Conservation (phyloP, 1,140 invertebrate species). For the Calycopis cecrops region DNA sequence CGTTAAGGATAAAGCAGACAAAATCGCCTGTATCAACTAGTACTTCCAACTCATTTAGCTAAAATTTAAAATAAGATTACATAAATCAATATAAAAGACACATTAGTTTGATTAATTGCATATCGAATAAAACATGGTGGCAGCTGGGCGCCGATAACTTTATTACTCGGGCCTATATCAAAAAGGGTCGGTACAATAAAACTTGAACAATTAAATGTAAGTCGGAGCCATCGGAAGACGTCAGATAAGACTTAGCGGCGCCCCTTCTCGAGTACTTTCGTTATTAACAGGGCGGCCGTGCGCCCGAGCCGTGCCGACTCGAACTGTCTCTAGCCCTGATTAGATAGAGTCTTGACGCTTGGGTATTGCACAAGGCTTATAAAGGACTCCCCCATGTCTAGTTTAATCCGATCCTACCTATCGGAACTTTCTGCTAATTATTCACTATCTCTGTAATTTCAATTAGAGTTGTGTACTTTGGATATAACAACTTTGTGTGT, state of each 20-base stretch:
- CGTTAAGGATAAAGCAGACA: too few species aligned
- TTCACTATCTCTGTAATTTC: constrained; percentile 13
- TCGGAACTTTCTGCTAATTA: constrained; percentile 21
- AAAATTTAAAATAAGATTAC: too few species aligned
- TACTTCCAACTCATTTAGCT: too few species aligned
- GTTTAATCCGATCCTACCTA: constrained; percentile 21
- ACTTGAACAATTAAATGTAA: constrained; percentile 70
- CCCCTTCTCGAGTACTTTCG: constrained; percentile 50
- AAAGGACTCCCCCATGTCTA: constrained; percentile 21
- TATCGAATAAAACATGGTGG: constrained; percentile 13
- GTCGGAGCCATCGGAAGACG: constrained; percentile 47
- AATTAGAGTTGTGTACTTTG: constrained; percentile 11
- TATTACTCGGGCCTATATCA: constrained; percentile 13
- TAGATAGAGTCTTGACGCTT: constrained; percentile 35
- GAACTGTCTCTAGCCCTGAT: constrained; percentile 24
- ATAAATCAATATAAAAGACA: too few species aligned
- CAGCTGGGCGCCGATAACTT: constrained; percentile 15
- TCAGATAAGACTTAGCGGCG: constrained; percentile 59
- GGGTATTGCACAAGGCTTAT: constrained; percentile 27
- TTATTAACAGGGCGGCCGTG: constrained; percentile 55
- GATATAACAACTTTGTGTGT: neutral
- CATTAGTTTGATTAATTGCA: neutral
- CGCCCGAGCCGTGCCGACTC: constrained; percentile 9
- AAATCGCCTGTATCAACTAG: too few species aligned
- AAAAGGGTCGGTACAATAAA: constrained; percentile 55